Conservation (phyloP, 37 sponge, comb jelly and placozoan species). For the Mnemiopsis leidyi region DNA sequence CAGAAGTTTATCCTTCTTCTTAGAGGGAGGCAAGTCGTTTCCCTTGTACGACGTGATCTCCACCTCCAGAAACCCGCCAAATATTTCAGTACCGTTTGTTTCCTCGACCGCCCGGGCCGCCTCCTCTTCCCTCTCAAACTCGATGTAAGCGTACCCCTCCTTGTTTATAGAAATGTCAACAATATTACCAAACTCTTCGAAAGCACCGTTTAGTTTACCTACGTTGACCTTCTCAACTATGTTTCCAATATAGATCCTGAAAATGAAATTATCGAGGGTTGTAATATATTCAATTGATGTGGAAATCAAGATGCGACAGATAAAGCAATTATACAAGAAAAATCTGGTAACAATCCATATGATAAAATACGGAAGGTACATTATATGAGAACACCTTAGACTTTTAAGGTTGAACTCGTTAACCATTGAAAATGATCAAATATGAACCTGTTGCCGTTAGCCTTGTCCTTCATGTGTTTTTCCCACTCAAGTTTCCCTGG, state of each 20-base stretch:
- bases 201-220: background rate
- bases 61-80: background rate
- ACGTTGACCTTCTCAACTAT: background rate
- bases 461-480: background rate
- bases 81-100: background rate
- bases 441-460: background rate
- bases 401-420: too few relatives aligned
- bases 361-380: too few relatives aligned
- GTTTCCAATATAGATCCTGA: background rate
- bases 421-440: too few relatives aligned
- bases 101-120: background rate
- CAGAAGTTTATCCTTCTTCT: too few relatives aligned
- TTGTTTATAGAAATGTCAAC: slow-evolving; percentile 8
- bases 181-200: slow-evolving; percentile 5
- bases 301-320: too few relatives aligned
- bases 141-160: background rate
- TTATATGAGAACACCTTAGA: too few relatives aligned
- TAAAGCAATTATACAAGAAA: too few relatives aligned
- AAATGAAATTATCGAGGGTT: too few relatives aligned
- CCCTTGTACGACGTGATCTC: background rate
- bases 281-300: too few relatives aligned
- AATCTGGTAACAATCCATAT: too few relatives aligned
- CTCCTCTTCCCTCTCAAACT: slow-evolving; percentile 4
- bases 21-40: background rate
- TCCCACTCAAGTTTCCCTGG: background rate